Conservation (phyloP, 2,888 invertebrate genomes). For the Nineta flava region DNA sequence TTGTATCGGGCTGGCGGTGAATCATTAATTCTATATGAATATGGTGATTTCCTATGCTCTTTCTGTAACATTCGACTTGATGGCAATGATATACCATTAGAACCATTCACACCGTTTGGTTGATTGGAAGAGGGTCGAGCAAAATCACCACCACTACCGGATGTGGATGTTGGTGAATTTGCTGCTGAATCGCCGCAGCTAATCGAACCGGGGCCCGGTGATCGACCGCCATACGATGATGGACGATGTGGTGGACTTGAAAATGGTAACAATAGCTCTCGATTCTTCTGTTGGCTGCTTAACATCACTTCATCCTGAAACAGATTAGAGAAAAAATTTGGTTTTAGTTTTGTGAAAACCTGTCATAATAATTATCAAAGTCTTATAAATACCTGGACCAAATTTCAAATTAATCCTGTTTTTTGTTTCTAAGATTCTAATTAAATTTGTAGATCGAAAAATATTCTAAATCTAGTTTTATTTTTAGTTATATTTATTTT, state of each 20-base stretch:
- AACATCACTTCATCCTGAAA: slow-evolving; percentile 6
- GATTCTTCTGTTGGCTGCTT: neutral
- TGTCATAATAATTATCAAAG: too few relatives aligned
- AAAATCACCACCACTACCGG: slow-evolving; percentile 17
- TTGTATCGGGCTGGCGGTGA: neutral
- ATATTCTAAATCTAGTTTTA: too few relatives aligned
- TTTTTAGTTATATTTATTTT: too few relatives aligned
- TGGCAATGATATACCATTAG: neutral
- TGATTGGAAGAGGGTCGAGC: too few relatives aligned
- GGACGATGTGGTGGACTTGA: neutral
- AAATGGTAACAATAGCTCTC: neutral
- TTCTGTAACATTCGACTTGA: neutral
- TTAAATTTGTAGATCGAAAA: too few relatives aligned
- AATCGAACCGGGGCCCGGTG: slow-evolving; percentile 15
- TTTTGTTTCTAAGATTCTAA: too few relatives aligned
- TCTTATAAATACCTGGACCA: too few relatives aligned
- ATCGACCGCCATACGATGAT: neutral
- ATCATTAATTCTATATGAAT: neutral
- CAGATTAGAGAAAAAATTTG: neutral
- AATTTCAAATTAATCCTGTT: too few relatives aligned
- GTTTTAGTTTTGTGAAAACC: neutral
- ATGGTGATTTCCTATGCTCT: neutral
- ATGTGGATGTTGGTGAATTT: slow-evolving; percentile 39
- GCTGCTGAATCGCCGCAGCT: slow-evolving; percentile 36
- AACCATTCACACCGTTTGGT: neutral